Base-by-base conservation (phyloP, 1,140 invertebrate species). In the Wiebesia pumilae region DNA sequence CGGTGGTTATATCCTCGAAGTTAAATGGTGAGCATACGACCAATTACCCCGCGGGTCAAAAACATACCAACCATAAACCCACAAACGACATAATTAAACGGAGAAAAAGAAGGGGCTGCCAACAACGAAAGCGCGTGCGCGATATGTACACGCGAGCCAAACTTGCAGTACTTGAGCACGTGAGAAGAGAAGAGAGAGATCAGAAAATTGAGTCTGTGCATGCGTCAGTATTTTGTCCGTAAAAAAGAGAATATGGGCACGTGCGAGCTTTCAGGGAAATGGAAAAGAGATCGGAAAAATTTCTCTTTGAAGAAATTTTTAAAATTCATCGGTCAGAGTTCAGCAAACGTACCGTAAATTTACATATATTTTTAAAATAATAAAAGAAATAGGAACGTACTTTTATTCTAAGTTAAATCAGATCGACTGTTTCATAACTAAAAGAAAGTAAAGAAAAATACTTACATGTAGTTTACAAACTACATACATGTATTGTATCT, bases 31-130 rank as follows among this genome's bases (percentile, higher is more conserved):
- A 47, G 43, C 77, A 0, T 19, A 38, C 83, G 65, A 30, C 62
- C 78, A 80, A 84, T 84, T 84, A 85, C 62, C 78, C 12, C 75
- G 75, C 40, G 75, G 62, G 0, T 38, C 43, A 30, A 40, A 80
- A 73, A 35, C 83, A 77, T 35, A 33, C 47, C 40, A 33, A 35
- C 14, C 33, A 35, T 75, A 77, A 81, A 65, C 35, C 79, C 65
- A 54, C 40, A 16, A 81, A 85, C 69, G 79, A 81, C 69, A 82
- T 82, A 77, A 86, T 86, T 86, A 81, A 81, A 71, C 43, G 62
- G 24, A 47, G 78, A 81, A 30, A 81, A 43, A 35, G 77, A 58
- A 43, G 47, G 47, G 40, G 30, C 40, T 4, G 10, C 3, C 24
- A 62, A 3, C 1, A 47, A 4, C 3, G 67, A 24, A 35, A 30